Evolutionary conservation across 2,888 invertebrate genomes (phyloP).

Genomic region (Tetranychus truncatus): DNA sequence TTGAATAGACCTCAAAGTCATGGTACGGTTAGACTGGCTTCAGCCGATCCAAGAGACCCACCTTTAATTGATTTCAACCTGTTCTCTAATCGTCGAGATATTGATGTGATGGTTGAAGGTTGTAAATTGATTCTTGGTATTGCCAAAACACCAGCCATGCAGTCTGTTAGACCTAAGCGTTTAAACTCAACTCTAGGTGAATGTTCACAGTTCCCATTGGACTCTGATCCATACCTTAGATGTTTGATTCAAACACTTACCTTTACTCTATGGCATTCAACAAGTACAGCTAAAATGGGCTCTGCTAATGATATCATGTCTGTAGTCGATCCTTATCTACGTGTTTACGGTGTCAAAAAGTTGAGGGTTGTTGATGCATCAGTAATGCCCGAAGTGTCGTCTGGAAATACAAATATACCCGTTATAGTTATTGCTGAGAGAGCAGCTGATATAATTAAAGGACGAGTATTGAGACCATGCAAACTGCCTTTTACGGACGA

Average conservation of each 20-base stretch:
- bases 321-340: neutral
- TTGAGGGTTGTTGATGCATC: neutral
- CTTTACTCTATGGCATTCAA: neutral
- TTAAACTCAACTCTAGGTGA: neutral
- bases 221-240: neutral
- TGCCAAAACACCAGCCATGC: neutral
- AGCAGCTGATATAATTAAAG: constrained; percentile 7
- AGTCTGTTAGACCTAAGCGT: neutral
- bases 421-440: neutral
- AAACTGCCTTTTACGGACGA: no score
- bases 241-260: neutral
- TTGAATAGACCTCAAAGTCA: neutral
- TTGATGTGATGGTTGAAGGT: neutral
- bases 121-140: neutral
- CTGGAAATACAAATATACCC: neutral
- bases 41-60: neutral
- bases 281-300: neutral
- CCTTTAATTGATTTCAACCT: neutral
- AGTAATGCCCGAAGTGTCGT: neutral
- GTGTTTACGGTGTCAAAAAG: neutral
- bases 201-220: neutral
- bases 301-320: neutral
- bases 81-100: neutral
- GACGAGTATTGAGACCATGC: neutral
- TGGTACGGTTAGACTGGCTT: neutral